These are phyloP conservation scores for Syndactyla subalaris DNA, from an alignment of 2,797 vertebrate genomes.

Conservation along the genomic window DNA sequence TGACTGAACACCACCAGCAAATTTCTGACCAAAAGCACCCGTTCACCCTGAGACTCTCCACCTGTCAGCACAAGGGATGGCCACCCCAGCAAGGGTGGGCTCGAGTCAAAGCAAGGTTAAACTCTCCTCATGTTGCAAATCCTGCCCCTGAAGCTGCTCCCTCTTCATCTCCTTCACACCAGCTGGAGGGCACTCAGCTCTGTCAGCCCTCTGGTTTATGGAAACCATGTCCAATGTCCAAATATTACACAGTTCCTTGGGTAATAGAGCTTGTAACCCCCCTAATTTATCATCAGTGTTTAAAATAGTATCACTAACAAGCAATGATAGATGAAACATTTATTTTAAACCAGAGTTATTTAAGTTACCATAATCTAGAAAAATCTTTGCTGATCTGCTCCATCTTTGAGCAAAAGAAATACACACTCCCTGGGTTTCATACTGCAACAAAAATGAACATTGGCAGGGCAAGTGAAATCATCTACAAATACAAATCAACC, in stretches of 20 bases:
- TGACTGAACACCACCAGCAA: neutral
- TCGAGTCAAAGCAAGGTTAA: neutral
- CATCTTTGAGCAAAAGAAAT: neutral
- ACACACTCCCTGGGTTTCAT: neutral
- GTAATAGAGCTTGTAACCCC: neutral
- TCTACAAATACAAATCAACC: conserved; percentile 55
- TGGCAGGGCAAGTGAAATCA: conserved; percentile 35
- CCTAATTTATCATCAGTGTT: conserved; percentile 7
- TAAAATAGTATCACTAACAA: neutral
- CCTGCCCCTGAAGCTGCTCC: neutral
- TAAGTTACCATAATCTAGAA: neutral
- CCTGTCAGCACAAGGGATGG: accelerated
- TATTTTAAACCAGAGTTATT: neutral
- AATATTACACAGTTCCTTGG: neutral
- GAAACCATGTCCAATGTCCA: neutral
- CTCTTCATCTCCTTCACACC: neutral
- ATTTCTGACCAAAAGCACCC: accelerated
- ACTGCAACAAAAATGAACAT: conserved; percentile 8
- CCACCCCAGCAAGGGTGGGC: accelerated
- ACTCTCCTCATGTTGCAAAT: neutral
- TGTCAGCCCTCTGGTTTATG: neutral
- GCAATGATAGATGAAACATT: neutral
- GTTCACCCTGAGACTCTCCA: accelerated
- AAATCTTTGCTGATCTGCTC: neutral
- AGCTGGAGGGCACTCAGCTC: neutral